Percentiles rank a stretch among this genome's conserved stretches.
Conservation (phyloP, 2,888 invertebrate genomes). For the Neoitamus cyanurus region DNA sequence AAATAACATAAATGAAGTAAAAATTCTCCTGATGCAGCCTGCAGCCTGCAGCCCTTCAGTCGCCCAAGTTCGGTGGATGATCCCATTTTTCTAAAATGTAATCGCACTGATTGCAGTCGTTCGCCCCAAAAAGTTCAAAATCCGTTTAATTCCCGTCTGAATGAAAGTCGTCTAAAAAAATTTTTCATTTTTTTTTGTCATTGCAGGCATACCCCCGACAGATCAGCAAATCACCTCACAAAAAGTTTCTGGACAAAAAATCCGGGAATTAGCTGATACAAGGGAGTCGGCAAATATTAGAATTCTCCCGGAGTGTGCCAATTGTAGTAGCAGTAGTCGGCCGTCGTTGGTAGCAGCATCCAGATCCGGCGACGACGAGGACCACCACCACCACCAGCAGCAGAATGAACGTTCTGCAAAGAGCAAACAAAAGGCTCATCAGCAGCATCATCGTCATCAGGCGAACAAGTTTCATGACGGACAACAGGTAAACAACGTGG, state of each 20-base stretch:
- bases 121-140: background rate
- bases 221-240: slow-evolving; percentile 50
- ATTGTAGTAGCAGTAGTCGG: slow-evolving; percentile 18
- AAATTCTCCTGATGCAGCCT: no score
- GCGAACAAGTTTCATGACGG: slow-evolving; percentile 38
- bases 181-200: slow-evolving; percentile 19
- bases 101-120: background rate
- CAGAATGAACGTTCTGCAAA: background rate
- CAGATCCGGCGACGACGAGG: background rate
- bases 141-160: slow-evolving; percentile 19
- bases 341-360: background rate
- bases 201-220: slow-evolving; percentile 51
- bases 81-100: slow-evolving; percentile 14
- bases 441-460: slow-evolving; percentile 45
- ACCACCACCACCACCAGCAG: background rate
- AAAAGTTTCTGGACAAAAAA: slow-evolving; percentile 49
- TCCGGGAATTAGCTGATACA: slow-evolving; percentile 51
- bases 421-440: slow-evolving; percentile 42
- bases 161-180: background rate
- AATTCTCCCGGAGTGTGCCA: slow-evolving; percentile 43
- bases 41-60: background rate
- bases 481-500: slow-evolving; percentile 49
- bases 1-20: no score
- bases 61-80: background rate
- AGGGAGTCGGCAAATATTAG: slow-evolving; percentile 34